phyloP scores from a whole-genome alignment of 2,113 vertebrate species.

The Nibea albiflora region DNA sequence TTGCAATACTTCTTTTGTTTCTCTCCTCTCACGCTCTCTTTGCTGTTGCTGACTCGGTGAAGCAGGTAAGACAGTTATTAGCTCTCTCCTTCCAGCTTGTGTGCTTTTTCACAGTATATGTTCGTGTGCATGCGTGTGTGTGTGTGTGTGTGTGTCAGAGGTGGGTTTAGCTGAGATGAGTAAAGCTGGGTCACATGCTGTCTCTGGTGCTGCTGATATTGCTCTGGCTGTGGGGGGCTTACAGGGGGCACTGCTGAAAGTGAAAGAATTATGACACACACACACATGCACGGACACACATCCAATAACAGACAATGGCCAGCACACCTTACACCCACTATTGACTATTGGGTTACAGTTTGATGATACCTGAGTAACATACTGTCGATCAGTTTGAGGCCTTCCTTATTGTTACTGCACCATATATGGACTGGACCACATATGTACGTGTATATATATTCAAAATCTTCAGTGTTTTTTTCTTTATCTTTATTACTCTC shows the following conservation, averaged over 20 bases:
- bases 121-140: constrained; percentile 22
- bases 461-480: no score
- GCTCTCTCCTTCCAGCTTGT: constrained; percentile 37
- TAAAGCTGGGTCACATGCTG: constrained; percentile 75
- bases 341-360: constrained; percentile 32
- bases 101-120: constrained; percentile 29
- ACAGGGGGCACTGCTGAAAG: constrained; percentile 56
- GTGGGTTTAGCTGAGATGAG: constrained; percentile 77
- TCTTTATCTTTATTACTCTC: no score
- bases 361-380: constrained; percentile 22
- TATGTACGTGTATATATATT: no score
- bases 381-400: constrained; percentile 26
- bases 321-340: constrained; percentile 20
- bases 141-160: constrained; percentile 51
- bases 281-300: constrained; percentile 24
- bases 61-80: constrained; percentile 78
- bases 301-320: constrained; percentile 36
- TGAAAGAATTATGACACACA: constrained; percentile 65
- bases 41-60: constrained; percentile 65
- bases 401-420: neutral
- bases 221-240: constrained; percentile 61
- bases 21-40: constrained; percentile 29
- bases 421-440: no score
- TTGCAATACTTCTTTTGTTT: constrained; percentile 48
- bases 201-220: constrained; percentile 80